Conservation (phyloP, 2,888 invertebrate species). For the Lithosia quadra region DNA sequence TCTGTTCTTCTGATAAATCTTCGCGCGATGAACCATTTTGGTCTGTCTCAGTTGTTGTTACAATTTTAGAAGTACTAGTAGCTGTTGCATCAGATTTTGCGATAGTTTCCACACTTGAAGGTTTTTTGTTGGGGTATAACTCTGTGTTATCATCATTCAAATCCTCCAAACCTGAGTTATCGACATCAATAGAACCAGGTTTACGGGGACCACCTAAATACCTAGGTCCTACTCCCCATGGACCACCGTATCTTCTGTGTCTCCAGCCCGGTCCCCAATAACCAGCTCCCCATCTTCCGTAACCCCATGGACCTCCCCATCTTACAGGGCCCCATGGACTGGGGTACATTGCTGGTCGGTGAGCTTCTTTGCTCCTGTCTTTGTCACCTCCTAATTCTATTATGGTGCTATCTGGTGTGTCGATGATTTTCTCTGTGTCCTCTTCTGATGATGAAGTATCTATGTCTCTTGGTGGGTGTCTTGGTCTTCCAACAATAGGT, state of each 20-base stretch:
- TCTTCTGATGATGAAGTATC: not conserved
- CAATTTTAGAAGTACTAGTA: no score
- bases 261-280: not conserved
- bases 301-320: not conserved
- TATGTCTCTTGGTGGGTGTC: not conserved
- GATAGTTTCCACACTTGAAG: not conserved
- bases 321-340: not conserved
- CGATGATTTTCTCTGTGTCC: not conserved
- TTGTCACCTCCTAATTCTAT: not conserved
- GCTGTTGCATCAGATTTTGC: no score
- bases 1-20: not conserved
- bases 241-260: not conserved
- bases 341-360: not conserved
- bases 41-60: no score
- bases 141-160: not conserved
- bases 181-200: not conserved
- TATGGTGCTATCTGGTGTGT: no score
- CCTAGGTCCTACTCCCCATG: not conserved
- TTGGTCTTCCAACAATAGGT: not conserved
- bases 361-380: not conserved
- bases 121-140: not conserved
- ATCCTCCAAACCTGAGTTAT: not conserved
- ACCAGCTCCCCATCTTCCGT: not conserved
- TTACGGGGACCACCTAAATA: not conserved
- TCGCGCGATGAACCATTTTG: no score